Evolutionary conservation across 2,888 invertebrate species (phyloP).

Genomic region (Iphiclides podalirius): DNA sequence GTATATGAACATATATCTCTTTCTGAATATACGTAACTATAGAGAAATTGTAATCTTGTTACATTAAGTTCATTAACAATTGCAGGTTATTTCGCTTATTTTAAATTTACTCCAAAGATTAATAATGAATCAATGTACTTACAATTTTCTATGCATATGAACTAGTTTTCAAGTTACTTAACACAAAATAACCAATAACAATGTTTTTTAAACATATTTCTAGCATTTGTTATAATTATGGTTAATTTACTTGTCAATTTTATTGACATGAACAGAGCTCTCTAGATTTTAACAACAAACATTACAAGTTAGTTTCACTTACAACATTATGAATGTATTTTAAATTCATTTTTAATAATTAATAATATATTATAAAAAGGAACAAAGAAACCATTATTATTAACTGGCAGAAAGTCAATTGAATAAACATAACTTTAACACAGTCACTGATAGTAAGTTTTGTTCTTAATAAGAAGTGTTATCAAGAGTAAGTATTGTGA

Average conservation of each 20-base stretch:
- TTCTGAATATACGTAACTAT: too few relatives aligned
- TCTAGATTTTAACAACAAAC: constrained; percentile 46
- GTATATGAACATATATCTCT: too few relatives aligned
- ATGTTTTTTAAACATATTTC: constrained; percentile 27
- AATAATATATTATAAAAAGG: constrained; percentile 10
- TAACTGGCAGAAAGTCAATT: constrained; percentile 2
- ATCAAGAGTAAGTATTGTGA: constrained; percentile 49
- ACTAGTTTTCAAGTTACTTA: constrained; percentile 23
- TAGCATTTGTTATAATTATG: constrained; percentile 10
- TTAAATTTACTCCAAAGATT: not conserved
- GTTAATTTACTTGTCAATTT: constrained; percentile 54
- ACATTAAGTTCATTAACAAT: too few relatives aligned
- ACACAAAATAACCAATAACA: constrained; percentile 17
- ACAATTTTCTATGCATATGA: constrained; percentile 70
- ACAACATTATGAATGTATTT: not conserved
- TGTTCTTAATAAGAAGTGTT: constrained; percentile 55
- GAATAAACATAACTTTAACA: constrained; percentile 11
- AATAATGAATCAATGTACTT: constrained; percentile 40
- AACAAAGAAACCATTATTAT: constrained; percentile 18
- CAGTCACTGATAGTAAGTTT: constrained; percentile 38
- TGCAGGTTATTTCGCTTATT: constrained; percentile 1
- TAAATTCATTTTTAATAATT: not conserved
- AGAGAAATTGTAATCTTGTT: too few relatives aligned
- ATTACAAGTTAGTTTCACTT: not conserved
- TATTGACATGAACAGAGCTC: constrained; percentile 49